phyloP scores from a whole-genome alignment of 1,140 invertebrate species.

The Lanistes nyassanus region DNA sequence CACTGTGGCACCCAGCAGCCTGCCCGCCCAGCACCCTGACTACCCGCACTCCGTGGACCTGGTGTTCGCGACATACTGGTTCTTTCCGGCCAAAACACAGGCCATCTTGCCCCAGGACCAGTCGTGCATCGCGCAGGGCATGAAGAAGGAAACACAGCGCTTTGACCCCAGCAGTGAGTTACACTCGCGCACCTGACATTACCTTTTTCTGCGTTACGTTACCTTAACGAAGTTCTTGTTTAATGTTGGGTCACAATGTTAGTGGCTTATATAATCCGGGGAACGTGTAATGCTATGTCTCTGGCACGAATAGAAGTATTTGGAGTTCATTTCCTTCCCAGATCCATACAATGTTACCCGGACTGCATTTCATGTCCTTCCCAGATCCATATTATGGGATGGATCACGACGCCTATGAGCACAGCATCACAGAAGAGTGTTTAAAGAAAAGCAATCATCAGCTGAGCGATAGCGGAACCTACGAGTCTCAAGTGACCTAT shows the following conservation, averaged over 20 bases:
- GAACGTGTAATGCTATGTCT: no score
- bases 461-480: constrained; percentile 37
- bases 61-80: constrained; percentile 72
- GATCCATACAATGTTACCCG: no score
- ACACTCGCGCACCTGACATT: no score
- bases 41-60: constrained; percentile 67
- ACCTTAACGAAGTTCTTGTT: no score
- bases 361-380: neutral
- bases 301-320: no score
- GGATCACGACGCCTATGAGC: constrained; percentile 69
- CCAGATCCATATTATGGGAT: constrained; percentile 66
- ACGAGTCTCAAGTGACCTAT: constrained; percentile 56
- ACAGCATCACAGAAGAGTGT: constrained; percentile 66
- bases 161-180: constrained; percentile 65
- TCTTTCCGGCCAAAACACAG: constrained; percentile 68
- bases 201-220: no score
- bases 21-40: constrained; percentile 50
- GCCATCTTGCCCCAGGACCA: constrained; percentile 66
- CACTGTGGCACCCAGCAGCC: constrained; percentile 65
- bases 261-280: no score
- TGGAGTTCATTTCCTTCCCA: no score
- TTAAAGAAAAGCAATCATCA: constrained; percentile 50
- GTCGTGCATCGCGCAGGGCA: constrained; percentile 65
- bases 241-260: no score
- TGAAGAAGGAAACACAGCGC: constrained; percentile 60